A percentile compares a stretch with the other conserved stretches of the same genome.
Evolutionary conservation across 2,113 vertebrate genomes (phyloP).

Genomic region (Mohoua ochrocephala): DNA sequence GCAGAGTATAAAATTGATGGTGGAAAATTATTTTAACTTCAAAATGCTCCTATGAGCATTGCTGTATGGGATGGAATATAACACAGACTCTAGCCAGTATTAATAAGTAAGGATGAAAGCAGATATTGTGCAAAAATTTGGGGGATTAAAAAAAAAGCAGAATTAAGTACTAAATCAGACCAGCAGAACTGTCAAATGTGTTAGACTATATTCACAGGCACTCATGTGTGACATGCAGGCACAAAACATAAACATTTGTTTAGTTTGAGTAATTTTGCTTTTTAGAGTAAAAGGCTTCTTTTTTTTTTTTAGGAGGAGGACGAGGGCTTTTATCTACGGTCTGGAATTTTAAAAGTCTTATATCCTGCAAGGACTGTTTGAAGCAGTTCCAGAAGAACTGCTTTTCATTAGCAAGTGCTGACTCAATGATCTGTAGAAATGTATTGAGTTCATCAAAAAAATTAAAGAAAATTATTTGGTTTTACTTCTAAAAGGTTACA

Average conservation of each 20-base stretch:
- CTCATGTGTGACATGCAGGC: constrained; percentile 46
- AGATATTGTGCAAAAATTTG: constrained; percentile 27
- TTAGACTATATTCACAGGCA: constrained; percentile 62
- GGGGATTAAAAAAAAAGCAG: not conserved
- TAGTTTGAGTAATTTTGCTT: constrained; percentile 12
- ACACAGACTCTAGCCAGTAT: not conserved
- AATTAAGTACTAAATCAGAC: constrained; percentile 37
- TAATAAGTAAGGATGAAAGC: constrained; percentile 41
- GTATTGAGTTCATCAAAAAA: not conserved
- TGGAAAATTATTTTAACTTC: constrained; percentile 18
- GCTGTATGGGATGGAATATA: not conserved
- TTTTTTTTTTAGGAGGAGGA: not conserved
- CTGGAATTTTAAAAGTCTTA: constrained; percentile 45
- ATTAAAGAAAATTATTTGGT: constrained; percentile 2
- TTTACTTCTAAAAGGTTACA: constrained; percentile 36
- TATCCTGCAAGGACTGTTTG: constrained; percentile 36
- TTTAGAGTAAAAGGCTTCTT: not conserved
- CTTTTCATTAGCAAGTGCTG: constrained; percentile 59
- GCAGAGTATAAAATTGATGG: not conserved
- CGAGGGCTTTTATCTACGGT: constrained; percentile 31
- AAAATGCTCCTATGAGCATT: not conserved
- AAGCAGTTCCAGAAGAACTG: constrained; percentile 56
- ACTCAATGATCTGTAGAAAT: constrained; percentile 26
- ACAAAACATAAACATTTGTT: constrained; percentile 65
- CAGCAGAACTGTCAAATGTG: constrained; percentile 62